Percentiles rank a stretch among this genome's conserved stretches.
phyloP scores from a whole-genome alignment of 2,888 invertebrate genomes.

The Rotaria macrura region DNA sequence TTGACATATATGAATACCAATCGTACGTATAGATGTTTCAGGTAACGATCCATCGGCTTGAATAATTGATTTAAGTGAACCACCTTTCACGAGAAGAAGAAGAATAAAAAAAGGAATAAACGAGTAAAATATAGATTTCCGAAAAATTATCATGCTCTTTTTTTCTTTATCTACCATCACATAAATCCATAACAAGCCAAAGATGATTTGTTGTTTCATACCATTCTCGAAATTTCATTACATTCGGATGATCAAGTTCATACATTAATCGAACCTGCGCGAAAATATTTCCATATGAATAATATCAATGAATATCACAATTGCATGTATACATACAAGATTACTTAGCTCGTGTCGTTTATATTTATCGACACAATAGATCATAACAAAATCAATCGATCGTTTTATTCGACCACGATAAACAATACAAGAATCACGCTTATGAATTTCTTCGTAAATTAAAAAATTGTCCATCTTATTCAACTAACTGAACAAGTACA shows the following conservation, averaged over 20 bases:
- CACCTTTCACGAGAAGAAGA: constrained; percentile 35
- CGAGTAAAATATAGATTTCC: no score
- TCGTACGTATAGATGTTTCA: constrained; percentile 44
- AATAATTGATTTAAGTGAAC: constrained; percentile 45
- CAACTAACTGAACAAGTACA: background rate
- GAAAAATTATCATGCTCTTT: no score
- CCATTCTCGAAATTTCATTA: constrained; percentile 51
- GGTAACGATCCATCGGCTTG: constrained; percentile 46
- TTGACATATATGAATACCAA: constrained; percentile 44
- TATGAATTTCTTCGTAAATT: constrained; percentile 49
- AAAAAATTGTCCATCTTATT: constrained; percentile 54
- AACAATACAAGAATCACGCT: constrained; percentile 45
- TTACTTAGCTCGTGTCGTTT: constrained; percentile 49
- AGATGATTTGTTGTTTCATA: constrained; percentile 51
- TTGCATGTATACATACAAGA: constrained; percentile 40
- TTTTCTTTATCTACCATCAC: background rate
- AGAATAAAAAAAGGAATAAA: background rate
- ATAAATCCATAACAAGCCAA: constrained; percentile 50
- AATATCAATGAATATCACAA: no score
- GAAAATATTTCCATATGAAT: no score
- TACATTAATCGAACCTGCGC: constrained; percentile 49
- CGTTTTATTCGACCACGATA: constrained; percentile 50
- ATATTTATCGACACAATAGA: constrained; percentile 50
- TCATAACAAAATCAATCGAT: constrained; percentile 50
- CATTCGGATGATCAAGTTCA: constrained; percentile 47